These are phyloP conservation scores for Bovichtus diacanthus DNA, from an alignment of 2,797 vertebrate species.

Conservation along the genomic window DNA sequence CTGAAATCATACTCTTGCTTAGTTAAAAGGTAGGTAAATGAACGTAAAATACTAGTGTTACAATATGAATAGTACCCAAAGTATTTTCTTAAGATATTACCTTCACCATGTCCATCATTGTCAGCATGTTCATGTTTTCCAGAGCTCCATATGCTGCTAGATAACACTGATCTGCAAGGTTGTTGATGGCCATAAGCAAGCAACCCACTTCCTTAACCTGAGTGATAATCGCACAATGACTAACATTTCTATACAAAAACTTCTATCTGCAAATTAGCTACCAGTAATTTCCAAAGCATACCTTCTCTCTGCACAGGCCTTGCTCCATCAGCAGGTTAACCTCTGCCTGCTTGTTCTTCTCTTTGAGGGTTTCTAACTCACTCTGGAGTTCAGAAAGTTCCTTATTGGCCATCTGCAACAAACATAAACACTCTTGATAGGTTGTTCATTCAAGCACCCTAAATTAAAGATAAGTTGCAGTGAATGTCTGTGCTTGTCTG, in stretches of 20 bases:
- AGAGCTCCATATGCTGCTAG: slow-evolving; percentile 70
- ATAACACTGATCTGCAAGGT: slow-evolving; percentile 84
- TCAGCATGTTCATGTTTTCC: slow-evolving; percentile 66
- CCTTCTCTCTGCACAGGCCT: slow-evolving; percentile 80
- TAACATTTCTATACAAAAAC: background rate
- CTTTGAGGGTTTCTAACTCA: slow-evolving; percentile 74
- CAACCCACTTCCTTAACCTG: slow-evolving; percentile 80
- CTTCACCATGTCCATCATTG: slow-evolving; percentile 86
- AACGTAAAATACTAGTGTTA: background rate
- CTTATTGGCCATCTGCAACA: slow-evolving; percentile 77
- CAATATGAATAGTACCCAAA: background rate
- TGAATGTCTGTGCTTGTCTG: slow-evolving; percentile 23
- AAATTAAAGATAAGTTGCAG: background rate
- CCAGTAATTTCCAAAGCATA: slow-evolving; percentile 39
- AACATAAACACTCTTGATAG: background rate
- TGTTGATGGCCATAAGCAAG: slow-evolving; percentile 77
- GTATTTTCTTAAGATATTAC: slow-evolving; percentile 55
- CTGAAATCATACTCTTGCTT: slow-evolving; percentile 60
- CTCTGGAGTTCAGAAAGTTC: slow-evolving; percentile 82
- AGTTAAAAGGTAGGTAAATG: background rate
- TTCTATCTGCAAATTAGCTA: background rate
- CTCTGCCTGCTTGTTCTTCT: slow-evolving; percentile 80
- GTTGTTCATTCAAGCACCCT: background rate
- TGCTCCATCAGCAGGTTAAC: slow-evolving; percentile 70
- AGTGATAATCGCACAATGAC: slow-evolving; percentile 8